Conservation (phyloP, 2,113 vertebrate species). For the Eclectus roratus region DNA sequence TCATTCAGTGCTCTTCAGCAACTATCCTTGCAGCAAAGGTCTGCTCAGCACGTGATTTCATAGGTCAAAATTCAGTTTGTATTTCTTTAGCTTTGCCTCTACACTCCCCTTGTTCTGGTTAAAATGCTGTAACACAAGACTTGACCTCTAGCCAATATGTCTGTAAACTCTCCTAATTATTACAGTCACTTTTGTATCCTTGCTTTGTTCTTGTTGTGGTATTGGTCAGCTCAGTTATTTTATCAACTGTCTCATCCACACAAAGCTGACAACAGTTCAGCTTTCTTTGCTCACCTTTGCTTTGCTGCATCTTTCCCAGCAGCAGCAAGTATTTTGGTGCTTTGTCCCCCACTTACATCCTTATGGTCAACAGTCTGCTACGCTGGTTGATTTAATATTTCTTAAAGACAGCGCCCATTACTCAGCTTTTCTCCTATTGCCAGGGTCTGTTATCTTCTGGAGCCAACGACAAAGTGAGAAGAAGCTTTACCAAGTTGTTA, state of each 20-base stretch:
- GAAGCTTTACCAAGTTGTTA: neutral
- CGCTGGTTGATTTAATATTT: neutral
- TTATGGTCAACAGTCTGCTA: neutral
- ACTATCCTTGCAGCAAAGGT: neutral
- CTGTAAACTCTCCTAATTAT: constrained; percentile 1
- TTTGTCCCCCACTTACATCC: neutral
- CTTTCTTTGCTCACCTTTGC: neutral
- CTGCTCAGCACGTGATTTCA: neutral
- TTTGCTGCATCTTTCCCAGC: neutral
- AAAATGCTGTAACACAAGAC: neutral
- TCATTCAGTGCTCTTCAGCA: neutral
- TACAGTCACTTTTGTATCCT: neutral
- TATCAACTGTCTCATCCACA: neutral
- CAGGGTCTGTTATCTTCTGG: neutral
- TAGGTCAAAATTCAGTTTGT: neutral
- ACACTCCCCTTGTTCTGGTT: neutral
- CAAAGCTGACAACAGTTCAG: neutral
- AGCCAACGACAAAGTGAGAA: neutral
- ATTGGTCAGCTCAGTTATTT: neutral
- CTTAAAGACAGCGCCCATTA: neutral
- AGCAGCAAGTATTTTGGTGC: neutral
- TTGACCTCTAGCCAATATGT: neutral
- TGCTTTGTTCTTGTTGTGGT: neutral
- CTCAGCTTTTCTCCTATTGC: neutral
- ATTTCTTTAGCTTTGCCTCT: neutral